phyloP scores from a whole-genome alignment of 2,797 vertebrate genomes.

The Halcyon smyrnensis region DNA sequence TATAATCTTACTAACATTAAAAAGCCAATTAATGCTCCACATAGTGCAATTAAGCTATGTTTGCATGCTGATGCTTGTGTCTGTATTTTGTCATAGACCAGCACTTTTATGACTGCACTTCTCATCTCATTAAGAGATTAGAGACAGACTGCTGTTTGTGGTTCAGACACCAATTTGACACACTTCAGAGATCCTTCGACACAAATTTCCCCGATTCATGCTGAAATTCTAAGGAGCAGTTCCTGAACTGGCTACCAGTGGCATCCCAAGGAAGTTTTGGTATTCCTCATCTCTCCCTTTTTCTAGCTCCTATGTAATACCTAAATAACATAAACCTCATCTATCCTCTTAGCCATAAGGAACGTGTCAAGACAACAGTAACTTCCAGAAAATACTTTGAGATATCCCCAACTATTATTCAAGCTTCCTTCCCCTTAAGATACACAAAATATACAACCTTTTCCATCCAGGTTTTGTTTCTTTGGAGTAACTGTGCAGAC shows the following conservation, averaged over 20 bases:
- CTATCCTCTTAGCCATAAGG: not conserved
- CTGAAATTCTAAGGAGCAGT: not conserved
- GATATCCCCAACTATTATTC: not conserved
- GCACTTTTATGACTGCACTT: not conserved
- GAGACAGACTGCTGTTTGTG: not conserved
- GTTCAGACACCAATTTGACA: not conserved
- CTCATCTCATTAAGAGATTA: not conserved
- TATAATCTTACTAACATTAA: not conserved
- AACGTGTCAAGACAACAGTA: accelerated
- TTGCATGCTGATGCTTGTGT: not conserved
- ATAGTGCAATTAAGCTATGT: not conserved
- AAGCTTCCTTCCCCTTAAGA: not conserved
- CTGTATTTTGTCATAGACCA: not conserved
- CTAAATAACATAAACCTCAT: not conserved
- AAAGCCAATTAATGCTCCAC: not conserved
- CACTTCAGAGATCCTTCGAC: not conserved
- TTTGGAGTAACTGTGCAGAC: not conserved
- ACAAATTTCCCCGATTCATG: not conserved
- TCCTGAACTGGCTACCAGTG: not conserved
- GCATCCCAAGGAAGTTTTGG: not conserved
- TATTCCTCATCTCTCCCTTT: not conserved
- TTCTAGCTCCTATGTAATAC: not conserved
- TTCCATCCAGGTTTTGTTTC: not conserved
- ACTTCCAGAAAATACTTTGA: not conserved
- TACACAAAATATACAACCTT: not conserved